These are phyloP conservation scores for Antennarius striatus DNA, from an alignment of 2,113 vertebrate genomes.

Conservation along the genomic window DNA sequence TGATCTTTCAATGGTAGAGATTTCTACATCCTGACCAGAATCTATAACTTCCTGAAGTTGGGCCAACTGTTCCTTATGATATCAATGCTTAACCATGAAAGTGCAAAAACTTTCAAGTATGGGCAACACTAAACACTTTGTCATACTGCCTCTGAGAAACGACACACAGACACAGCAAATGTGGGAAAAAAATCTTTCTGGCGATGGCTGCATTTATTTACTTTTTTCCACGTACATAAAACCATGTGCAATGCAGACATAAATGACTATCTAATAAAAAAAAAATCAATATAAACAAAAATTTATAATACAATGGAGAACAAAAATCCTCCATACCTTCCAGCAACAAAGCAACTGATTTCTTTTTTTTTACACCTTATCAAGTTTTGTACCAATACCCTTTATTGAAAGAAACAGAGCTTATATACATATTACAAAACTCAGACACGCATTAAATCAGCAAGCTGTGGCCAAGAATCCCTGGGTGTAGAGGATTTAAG, in stretches of 20 bases:
- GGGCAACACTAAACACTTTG: too few relatives aligned
- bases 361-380: constrained; percentile 37
- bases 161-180: too few relatives aligned
- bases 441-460: constrained; percentile 38
- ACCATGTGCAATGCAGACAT: constrained; percentile 65
- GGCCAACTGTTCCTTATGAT: too few relatives aligned
- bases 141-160: too few relatives aligned
- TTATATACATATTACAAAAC: constrained; percentile 58
- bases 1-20: too few relatives aligned
- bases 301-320: constrained; percentile 61
- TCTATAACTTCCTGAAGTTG: too few relatives aligned
- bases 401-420: constrained; percentile 50
- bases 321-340: constrained; percentile 60
- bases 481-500: constrained; percentile 8
- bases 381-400: constrained; percentile 64
- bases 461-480: constrained; percentile 38
- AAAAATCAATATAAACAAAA: constrained; percentile 49
- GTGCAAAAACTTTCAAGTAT: too few relatives aligned
- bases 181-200: not conserved
- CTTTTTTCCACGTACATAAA: constrained; percentile 57
- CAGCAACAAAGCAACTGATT: constrained; percentile 46
- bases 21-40: too few relatives aligned
- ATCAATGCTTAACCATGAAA: too few relatives aligned
- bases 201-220: constrained; percentile 56
- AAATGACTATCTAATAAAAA: constrained; percentile 64